Evolutionary conservation across 2,797 vertebrate species (phyloP), one percentile per base, ranked within the genome.

Genomic region (Amazonetta brasiliensis): DNA sequence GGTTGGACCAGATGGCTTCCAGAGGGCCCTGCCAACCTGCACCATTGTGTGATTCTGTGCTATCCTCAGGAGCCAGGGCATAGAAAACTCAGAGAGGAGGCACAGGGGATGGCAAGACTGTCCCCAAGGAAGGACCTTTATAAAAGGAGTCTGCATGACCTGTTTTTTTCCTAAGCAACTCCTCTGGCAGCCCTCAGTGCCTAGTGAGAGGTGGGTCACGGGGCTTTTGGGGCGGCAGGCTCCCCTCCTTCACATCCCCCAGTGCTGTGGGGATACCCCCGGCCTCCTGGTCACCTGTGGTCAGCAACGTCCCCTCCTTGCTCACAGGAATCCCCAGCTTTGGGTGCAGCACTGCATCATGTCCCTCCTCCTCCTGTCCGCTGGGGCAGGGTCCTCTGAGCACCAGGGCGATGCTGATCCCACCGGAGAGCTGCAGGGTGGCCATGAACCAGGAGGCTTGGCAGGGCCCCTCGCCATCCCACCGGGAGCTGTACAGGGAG

Each of bases 341-440:
- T 15, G 96, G 92, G 28, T 97, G 93, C 78, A 90, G 39, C 8
- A 11, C 39, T 82, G 48, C 37, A 26, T 31, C 14, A 4, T 56
- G 71, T 25, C 90, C 69, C 28, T 58, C 43, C 7, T 91, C 68
- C 20, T 60, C 12, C 26, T 2, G 23, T 16, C 33, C 52, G 43
- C 62, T 2, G 22, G 83, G 69, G 44, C 18, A 16, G 19, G 76
- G 81, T 76, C 97, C 96, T 93, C 97, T 98, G 89, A 99, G 97
- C 78, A 99, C 96, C 89, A 99, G 58, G 4, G 97, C 59, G 6
- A 98, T 71, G 89, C 98, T 97, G 88, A 98, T 97, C 10, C 98
- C 96, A 7, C 94, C 96, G 12, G 98, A 98, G 55, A 99, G 96
- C 62, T 89, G 97, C 55, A 98, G 46, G 2, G 97, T 98, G 37